phyloP scores from a whole-genome alignment of 2,113 vertebrate species.

The Tenebrosternarchus preto region DNA sequence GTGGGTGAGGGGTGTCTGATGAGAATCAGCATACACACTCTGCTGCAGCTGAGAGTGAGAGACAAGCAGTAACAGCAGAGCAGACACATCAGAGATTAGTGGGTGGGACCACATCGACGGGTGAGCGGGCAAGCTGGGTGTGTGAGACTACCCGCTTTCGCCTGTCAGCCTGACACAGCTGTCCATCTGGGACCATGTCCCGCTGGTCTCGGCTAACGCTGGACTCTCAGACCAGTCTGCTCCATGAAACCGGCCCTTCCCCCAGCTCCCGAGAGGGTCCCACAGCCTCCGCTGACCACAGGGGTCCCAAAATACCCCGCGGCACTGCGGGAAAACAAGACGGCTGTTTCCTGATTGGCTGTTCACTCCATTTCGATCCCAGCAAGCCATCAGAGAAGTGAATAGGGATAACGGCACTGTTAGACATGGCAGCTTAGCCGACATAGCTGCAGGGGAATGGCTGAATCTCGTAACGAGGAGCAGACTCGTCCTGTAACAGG shows the following conservation, averaged over 20 bases:
- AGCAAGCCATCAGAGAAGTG: slow-evolving; percentile 20
- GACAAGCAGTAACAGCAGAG: too few relatives aligned
- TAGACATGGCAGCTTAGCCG: slow-evolving; percentile 8
- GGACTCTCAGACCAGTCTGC: neutral
- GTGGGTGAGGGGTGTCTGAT: too few relatives aligned
- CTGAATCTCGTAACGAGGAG: slow-evolving; percentile 11
- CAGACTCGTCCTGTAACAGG: slow-evolving; percentile 15
- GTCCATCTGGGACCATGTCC: slow-evolving; percentile 46
- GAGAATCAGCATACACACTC: too few relatives aligned
- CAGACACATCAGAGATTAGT: too few relatives aligned
- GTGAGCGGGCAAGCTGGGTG: too few relatives aligned
- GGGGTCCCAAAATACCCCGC: slow-evolving; percentile 2
- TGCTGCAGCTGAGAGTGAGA: too few relatives aligned
- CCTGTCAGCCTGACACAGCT: slow-evolving; percentile 12
- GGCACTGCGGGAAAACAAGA: slow-evolving; percentile 7
- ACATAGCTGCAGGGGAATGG: neutral
- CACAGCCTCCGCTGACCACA: neutral
- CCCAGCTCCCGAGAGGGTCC: neutral
- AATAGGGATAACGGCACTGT: slow-evolving; percentile 15
- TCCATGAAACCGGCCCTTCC: slow-evolving; percentile 8
- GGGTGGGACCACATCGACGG: too few relatives aligned
- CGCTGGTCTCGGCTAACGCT: slow-evolving; percentile 2
- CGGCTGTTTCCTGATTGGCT: neutral
- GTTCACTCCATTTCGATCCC: neutral
- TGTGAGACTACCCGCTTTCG: neutral